Evolutionary conservation across 35 echinoderm and acorn worm genomes (phyloP).

Genomic region (Ophioderma brevispina): DNA sequence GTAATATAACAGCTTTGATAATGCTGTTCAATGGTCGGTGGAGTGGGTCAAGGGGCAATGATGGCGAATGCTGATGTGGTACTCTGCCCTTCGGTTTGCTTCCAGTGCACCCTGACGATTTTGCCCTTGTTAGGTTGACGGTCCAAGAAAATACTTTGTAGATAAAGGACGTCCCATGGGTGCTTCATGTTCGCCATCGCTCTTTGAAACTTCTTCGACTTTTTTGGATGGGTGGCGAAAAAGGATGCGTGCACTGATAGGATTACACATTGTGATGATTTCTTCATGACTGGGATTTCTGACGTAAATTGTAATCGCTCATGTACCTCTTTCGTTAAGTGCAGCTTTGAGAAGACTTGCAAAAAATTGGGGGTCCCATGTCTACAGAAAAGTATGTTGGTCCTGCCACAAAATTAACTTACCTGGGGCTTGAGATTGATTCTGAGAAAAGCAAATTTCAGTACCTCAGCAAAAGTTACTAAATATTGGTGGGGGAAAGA

Average conservation of each 20-base stretch:
- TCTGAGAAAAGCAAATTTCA: neutral
- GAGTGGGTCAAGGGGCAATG: neutral
- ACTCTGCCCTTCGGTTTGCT: slow-evolving; percentile 22
- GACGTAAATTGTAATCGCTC: too few species aligned
- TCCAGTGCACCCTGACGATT: slow-evolving; percentile 9
- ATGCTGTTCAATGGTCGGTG: neutral
- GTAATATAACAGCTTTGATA: slow-evolving; percentile 16
- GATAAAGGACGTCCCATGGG: slow-evolving; percentile 20
- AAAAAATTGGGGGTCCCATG: too few species aligned
- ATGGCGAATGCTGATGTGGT: slow-evolving; percentile 13
- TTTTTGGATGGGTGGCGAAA: neutral
- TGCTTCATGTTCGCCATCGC: slow-evolving; percentile 6
- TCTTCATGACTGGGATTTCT: too few species aligned
- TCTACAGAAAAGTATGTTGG: too few species aligned
- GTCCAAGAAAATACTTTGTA: neutral
- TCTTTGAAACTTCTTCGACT: slow-evolving; percentile 7
- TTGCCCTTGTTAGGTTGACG: neutral
- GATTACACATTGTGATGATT: neutral
- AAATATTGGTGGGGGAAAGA: neutral
- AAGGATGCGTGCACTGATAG: neutral
- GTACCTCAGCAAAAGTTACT: neutral
- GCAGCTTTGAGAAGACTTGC: too few species aligned
- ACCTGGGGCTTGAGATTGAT: slow-evolving; percentile 26
- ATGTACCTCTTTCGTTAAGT: too few species aligned
- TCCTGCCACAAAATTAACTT: too few species aligned